Conservation (phyloP, 1,140 invertebrate species). For the Papilio polytes region DNA sequence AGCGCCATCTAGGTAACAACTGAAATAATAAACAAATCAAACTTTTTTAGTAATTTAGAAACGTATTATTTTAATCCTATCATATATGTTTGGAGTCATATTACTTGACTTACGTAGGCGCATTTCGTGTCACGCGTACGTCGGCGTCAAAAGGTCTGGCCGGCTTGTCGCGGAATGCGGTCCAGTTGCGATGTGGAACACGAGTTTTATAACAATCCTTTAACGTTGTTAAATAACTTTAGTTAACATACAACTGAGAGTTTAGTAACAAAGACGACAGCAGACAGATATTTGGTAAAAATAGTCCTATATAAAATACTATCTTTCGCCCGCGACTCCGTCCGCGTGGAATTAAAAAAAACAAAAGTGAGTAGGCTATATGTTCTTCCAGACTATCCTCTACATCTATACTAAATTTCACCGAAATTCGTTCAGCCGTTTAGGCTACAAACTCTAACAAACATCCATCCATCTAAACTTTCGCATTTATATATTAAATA, state of each 20-base stretch:
- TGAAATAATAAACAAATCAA: neutral
- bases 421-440: too few relatives aligned
- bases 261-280: neutral
- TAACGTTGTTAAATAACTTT: constrained; percentile 8
- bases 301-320: too few relatives aligned
- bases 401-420: too few relatives aligned
- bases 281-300: too few relatives aligned
- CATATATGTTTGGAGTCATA: neutral
- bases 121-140: neutral
- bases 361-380: too few relatives aligned
- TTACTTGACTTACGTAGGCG: neutral
- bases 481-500: too few relatives aligned
- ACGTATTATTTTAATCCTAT: neutral
- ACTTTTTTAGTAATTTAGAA: neutral
- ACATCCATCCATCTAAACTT: too few relatives aligned
- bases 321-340: too few relatives aligned
- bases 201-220: neutral
- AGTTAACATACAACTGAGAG: neutral
- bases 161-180: constrained; percentile 27
- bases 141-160: constrained; percentile 36
- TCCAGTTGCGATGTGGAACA: constrained; percentile 32
- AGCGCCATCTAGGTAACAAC: neutral
- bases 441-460: too few relatives aligned
- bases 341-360: too few relatives aligned
- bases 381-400: too few relatives aligned